phyloP scores from a whole-genome alignment of 1,140 invertebrate species.

The Diprion similis region DNA sequence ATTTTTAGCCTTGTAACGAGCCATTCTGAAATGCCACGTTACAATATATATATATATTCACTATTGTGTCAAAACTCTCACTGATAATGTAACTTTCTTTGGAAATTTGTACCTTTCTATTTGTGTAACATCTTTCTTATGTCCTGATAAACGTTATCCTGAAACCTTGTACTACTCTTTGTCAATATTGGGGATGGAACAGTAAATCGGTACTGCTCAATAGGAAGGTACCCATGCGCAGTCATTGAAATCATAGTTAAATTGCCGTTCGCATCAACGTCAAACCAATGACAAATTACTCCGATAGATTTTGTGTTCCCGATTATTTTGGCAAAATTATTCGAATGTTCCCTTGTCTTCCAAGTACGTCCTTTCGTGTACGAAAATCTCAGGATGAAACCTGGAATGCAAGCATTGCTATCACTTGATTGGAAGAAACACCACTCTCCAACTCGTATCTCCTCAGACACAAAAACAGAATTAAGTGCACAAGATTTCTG shows the following conservation, averaged over 20 bases:
- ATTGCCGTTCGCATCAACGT: slow-evolving; percentile 3
- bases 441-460: slow-evolving; percentile 18
- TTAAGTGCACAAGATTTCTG: neutral
- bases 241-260: slow-evolving; percentile 4
- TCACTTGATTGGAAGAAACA: slow-evolving; percentile 21
- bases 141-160: slow-evolving; percentile 5
- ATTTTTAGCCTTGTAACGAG: too few relatives aligned
- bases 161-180: neutral
- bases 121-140: too few relatives aligned
- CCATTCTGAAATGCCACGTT: too few relatives aligned
- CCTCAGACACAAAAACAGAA: neutral
- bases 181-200: slow-evolving; percentile 10
- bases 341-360: slow-evolving; percentile 16
- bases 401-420: neutral
- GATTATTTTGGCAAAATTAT: slow-evolving; percentile 9
- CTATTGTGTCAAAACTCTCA: too few relatives aligned
- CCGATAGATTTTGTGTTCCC: slow-evolving; percentile 10
- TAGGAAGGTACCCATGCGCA: slow-evolving; percentile 16
- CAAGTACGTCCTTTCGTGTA: slow-evolving; percentile 11
- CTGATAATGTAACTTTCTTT: too few relatives aligned
- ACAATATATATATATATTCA: too few relatives aligned
- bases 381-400: slow-evolving; percentile 11
- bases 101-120: too few relatives aligned
- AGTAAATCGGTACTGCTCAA: slow-evolving; percentile 17
- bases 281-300: slow-evolving; percentile 17